phyloP scores from a whole-genome alignment of 2,113 vertebrate species.

The Parus major region DNA sequence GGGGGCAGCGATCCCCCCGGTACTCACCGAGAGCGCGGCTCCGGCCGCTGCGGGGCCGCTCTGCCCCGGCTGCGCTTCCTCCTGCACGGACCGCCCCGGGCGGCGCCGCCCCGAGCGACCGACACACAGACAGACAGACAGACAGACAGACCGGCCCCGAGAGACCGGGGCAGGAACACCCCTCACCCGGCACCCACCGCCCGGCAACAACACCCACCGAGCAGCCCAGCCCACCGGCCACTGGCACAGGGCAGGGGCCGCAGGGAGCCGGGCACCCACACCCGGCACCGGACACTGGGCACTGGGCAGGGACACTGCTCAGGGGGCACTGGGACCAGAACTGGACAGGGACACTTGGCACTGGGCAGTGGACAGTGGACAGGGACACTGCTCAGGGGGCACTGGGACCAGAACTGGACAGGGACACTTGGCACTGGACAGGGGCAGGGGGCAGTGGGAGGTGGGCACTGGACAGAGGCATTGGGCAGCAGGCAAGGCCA shows the following conservation, averaged over 20 bases:
- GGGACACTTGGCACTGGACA: not conserved
- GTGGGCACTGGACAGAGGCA: not conserved
- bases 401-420: not conserved
- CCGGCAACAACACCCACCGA: accelerated
- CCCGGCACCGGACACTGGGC: not conserved
- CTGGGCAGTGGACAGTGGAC: not conserved
- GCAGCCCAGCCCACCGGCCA: not conserved
- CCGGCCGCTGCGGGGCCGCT: not conserved
- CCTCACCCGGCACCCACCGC: no score
- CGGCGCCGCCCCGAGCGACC: not conserved
- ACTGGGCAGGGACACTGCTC: not conserved
- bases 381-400: not conserved
- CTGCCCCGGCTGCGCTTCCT: not conserved
- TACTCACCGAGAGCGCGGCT: slow-evolving; percentile 1
- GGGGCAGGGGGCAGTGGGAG: not conserved
- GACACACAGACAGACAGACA: not conserved
- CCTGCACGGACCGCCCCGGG: not conserved
- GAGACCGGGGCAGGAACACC: no score
- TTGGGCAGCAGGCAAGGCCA: not conserved
- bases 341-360: not conserved
- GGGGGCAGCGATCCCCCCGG: not conserved
- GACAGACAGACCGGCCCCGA: not conserved
- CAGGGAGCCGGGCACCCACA: not conserved
- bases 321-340: not conserved
- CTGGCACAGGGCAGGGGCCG: not conserved